These are phyloP conservation scores for Ormyrus labotus DNA, from an alignment of 2,888 invertebrate species.

Conservation along the genomic window DNA sequence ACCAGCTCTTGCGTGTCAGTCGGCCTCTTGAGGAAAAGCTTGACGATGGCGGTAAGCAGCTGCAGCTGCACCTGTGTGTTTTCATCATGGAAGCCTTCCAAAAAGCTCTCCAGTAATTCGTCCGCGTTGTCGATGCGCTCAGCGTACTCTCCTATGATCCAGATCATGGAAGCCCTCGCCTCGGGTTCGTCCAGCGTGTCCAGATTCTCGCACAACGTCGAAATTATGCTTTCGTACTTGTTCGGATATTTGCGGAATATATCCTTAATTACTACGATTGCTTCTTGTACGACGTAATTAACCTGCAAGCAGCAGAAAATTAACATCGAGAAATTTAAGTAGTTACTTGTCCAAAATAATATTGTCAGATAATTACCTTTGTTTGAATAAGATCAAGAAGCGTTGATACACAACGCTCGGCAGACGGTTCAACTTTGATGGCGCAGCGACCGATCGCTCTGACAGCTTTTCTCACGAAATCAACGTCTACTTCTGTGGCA, in stretches of 20 bases:
- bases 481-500: slow-evolving; percentile 99
- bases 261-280: slow-evolving; percentile 99
- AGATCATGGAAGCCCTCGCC: slow-evolving; percentile 98
- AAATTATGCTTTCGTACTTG: slow-evolving; percentile 99
- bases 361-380: slow-evolving; percentile 80
- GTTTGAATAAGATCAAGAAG: slow-evolving; percentile 98
- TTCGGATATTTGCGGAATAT: slow-evolving; percentile 99
- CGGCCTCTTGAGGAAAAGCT: slow-evolving; percentile 97
- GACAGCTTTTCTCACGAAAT: slow-evolving; percentile 99
- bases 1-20: slow-evolving; percentile 99
- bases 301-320: slow-evolving; percentile 73
- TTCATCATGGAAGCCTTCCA: slow-evolving; percentile 98
- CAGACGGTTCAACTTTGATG: slow-evolving; percentile 98
- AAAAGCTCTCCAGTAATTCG: slow-evolving; percentile 96
- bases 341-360: background rate
- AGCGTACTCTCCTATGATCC: slow-evolving; percentile 98
- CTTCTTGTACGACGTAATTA: slow-evolving; percentile 99
- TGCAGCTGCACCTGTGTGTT: slow-evolving; percentile 98
- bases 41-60: slow-evolving; percentile 97
- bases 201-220: slow-evolving; percentile 98
- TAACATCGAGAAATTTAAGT: background rate
- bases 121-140: slow-evolving; percentile 99
- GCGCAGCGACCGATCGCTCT: slow-evolving; percentile 99
- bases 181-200: slow-evolving; percentile 99
- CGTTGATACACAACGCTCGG: slow-evolving; percentile 98